Percentiles rank a stretch among this genome's conserved stretches.
Evolutionary conservation across 1,140 invertebrate genomes (phyloP).

Genomic region (Tetramorium parvispinum): DNA sequence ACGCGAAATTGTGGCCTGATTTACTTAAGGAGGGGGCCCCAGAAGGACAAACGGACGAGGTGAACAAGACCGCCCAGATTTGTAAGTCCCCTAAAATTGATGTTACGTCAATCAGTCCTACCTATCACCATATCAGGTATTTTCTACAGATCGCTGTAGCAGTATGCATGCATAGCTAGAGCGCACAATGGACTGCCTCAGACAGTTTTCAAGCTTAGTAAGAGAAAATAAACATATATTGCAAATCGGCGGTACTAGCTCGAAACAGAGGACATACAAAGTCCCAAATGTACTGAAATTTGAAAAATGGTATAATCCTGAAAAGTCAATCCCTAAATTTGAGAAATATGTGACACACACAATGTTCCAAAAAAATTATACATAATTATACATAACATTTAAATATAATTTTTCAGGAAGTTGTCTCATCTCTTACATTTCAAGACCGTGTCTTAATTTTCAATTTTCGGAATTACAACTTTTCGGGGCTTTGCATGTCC

Average conservation of each 20-base stretch:
- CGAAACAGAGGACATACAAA: not conserved
- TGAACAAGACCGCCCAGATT: constrained; percentile 78
- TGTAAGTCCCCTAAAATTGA: constrained; percentile 81
- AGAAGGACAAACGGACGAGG: constrained; percentile 79
- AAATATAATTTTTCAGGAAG: too few relatives aligned
- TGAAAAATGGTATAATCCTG: too few relatives aligned
- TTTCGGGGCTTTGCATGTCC: too few relatives aligned
- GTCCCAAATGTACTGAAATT: too few relatives aligned
- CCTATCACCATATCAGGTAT: constrained; percentile 57
- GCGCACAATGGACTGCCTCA: constrained; percentile 31
- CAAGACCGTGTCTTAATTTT: too few relatives aligned
- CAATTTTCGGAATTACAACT: too few relatives aligned
- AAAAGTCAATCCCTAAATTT: too few relatives aligned
- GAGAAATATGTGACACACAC: too few relatives aligned
- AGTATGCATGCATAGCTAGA: constrained; percentile 70
- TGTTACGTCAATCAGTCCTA: constrained; percentile 75
- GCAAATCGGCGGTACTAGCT: constrained; percentile 28
- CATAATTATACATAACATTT: too few relatives aligned
- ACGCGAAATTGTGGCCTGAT: constrained; percentile 62
- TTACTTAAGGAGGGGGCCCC: constrained; percentile 79
- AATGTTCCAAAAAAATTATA: too few relatives aligned
- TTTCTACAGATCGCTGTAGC: constrained; percentile 65
- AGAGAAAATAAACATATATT: constrained; percentile 27
- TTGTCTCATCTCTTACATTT: too few relatives aligned
- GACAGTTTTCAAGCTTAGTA: constrained; percentile 61